Evolutionary conservation across 2,888 invertebrate genomes (phyloP).

Genomic region (Empis stercorea): DNA sequence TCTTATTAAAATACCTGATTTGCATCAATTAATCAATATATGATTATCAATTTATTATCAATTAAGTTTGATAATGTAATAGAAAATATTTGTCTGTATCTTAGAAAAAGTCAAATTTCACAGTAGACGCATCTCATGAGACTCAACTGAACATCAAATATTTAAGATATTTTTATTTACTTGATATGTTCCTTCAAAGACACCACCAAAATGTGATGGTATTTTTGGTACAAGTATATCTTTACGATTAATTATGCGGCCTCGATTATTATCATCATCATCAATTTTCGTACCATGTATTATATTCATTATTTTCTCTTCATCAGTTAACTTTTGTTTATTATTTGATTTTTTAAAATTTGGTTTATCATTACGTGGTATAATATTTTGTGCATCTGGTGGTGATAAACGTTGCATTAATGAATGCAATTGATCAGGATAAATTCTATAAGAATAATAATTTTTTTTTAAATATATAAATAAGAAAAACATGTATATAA

Average conservation of each 20-base stretch:
- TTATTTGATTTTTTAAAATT: slow-evolving; percentile 14
- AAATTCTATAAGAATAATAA: slow-evolving; percentile 22
- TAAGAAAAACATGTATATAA: background rate
- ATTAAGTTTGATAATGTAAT: too few relatives aligned
- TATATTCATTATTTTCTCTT: slow-evolving; percentile 31
- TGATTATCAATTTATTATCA: too few relatives aligned
- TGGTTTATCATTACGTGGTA: slow-evolving; percentile 26
- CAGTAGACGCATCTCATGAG: too few relatives aligned
- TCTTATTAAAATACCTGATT: too few relatives aligned
- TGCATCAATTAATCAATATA: too few relatives aligned
- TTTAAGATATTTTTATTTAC: too few relatives aligned
- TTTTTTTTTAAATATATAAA: too few relatives aligned
- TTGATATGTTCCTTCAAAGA: slow-evolving; percentile 32
- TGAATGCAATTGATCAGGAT: slow-evolving; percentile 31
- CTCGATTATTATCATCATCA: slow-evolving; percentile 17
- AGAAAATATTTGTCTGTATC: too few relatives aligned
- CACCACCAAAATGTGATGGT: slow-evolving; percentile 27
- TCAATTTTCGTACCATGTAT: slow-evolving; percentile 33
- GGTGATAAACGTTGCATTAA: slow-evolving; percentile 31
- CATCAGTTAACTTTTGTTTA: slow-evolving; percentile 28
- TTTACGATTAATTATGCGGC: slow-evolving; percentile 11
- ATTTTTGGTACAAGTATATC: slow-evolving; percentile 21
- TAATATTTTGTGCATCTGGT: slow-evolving; percentile 24
- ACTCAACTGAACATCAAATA: too few relatives aligned
- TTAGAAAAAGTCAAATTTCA: too few relatives aligned